Conservation (phyloP, 1,140 invertebrate genomes). For the Drosophila melanogaster region DNA sequence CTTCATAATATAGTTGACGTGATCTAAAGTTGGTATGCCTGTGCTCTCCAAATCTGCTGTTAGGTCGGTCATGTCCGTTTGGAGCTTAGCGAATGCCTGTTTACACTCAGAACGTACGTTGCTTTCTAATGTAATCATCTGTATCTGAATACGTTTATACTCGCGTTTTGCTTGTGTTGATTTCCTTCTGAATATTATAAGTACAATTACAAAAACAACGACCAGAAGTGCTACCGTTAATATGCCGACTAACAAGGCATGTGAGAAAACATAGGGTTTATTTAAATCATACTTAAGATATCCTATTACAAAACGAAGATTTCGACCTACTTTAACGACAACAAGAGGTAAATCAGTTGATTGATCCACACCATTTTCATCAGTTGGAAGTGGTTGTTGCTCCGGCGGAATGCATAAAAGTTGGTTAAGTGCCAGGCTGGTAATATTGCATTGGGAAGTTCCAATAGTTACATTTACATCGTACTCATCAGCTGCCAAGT, state of each 20-base stretch:
- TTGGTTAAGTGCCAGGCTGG: slow-evolving; percentile 94
- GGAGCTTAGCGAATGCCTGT: slow-evolving; percentile 89
- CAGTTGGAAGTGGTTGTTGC: slow-evolving; percentile 92
- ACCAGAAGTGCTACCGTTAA: slow-evolving; percentile 93
- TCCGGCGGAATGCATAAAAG: slow-evolving; percentile 95
- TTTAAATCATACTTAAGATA: slow-evolving; percentile 95
- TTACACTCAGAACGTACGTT: slow-evolving; percentile 99
- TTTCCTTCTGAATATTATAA: slow-evolving; percentile 95
- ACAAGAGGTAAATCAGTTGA: slow-evolving; percentile 93
- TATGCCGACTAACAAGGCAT: slow-evolving; percentile 94
- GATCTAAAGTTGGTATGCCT: slow-evolving; percentile 97
- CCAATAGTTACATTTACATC: slow-evolving; percentile 98
- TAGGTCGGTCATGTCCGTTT: slow-evolving; percentile 99
- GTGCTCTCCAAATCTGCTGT: slow-evolving; percentile 97
- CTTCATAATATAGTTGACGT: slow-evolving; percentile 98
- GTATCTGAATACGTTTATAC: slow-evolving; percentile 98
- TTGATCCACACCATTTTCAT: slow-evolving; percentile 92
- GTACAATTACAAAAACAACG: slow-evolving; percentile 92
- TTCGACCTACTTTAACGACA: slow-evolving; percentile 94
- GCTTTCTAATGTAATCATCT: slow-evolving; percentile 99
- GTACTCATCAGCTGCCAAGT: slow-evolving; percentile 95
- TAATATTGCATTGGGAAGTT: slow-evolving; percentile 94
- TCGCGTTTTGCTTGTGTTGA: slow-evolving; percentile 97
- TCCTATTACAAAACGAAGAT: slow-evolving; percentile 93
- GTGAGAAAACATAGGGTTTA: slow-evolving; percentile 93